These are phyloP conservation scores for Cercocebus atys DNA, from an alignment of 2,113 vertebrate genomes.

Conservation along the genomic window DNA sequence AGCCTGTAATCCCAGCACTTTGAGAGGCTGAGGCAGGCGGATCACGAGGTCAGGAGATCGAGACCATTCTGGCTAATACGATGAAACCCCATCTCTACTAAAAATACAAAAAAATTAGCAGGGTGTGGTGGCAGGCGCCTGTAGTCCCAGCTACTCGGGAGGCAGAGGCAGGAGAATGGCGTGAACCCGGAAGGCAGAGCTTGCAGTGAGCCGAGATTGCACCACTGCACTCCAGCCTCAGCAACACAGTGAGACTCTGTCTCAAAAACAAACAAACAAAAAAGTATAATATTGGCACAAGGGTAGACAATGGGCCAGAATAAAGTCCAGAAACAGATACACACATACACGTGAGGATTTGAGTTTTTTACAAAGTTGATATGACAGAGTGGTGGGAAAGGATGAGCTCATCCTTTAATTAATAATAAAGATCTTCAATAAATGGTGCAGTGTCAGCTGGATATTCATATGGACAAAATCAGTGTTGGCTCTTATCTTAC, in stretches of 20 bases:
- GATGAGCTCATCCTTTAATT: background rate
- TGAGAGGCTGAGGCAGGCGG: too few species aligned
- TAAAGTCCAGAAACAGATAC: background rate
- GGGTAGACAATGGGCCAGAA: background rate
- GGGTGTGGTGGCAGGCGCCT: too few species aligned
- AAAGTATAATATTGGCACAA: background rate
- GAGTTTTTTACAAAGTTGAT: background rate
- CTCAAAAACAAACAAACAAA: background rate
- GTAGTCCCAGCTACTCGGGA: too few species aligned
- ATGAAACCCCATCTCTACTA: too few species aligned
- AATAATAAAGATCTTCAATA: background rate
- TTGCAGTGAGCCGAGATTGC: too few species aligned
- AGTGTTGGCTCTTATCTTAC: background rate
- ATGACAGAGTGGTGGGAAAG: background rate
- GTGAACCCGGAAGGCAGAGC: accelerated
- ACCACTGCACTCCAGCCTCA: too few species aligned
- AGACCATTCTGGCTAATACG: too few species aligned
- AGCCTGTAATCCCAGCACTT: too few species aligned
- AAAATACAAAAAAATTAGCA: too few species aligned
- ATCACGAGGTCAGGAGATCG: too few species aligned
- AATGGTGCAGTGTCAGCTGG: background rate
- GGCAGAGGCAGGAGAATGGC: too few species aligned
- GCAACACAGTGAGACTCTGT: too few species aligned
- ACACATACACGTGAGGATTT: background rate
- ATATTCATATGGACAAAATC: background rate